phyloP scores from a whole-genome alignment of 2,888 invertebrate genomes.

The Schizotus pectinicornis region DNA sequence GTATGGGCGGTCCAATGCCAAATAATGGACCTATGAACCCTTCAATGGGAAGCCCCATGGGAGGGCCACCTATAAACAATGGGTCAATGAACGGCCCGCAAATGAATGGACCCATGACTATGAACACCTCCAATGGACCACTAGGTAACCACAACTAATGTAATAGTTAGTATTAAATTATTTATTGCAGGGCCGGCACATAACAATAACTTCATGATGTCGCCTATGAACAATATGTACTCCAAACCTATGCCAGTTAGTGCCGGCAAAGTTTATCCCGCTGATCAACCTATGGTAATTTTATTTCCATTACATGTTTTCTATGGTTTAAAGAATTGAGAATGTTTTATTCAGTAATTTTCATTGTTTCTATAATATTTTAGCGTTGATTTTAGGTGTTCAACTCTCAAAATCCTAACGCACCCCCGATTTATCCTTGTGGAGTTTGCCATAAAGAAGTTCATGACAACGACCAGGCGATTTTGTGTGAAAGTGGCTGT shows the following conservation, averaged over 20 bases:
- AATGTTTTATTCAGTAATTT: no score
- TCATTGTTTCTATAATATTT: conserved; percentile 9
- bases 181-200: conserved; percentile 57
- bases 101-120: conserved; percentile 45
- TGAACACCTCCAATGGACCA: conserved; percentile 46
- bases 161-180: not conserved
- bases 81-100: conserved; percentile 57
- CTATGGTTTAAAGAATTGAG: no score
- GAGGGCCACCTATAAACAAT: conserved; percentile 64
- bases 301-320: not conserved
- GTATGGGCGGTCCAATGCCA: conserved; percentile 69
- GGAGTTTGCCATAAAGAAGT: conserved; percentile 98
- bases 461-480: conserved; percentile 98
- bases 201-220: conserved; percentile 58
- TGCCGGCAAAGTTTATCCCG: conserved; percentile 92
- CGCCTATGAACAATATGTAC: conserved; percentile 64
- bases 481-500: conserved; percentile 96
- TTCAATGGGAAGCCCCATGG: conserved; percentile 56
- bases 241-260: conserved; percentile 92
- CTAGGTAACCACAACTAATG: conserved; percentile 29
- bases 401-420: conserved; percentile 97
- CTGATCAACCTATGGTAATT: conserved; percentile 88
- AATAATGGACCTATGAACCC: conserved; percentile 61
- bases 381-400: conserved; percentile 65
- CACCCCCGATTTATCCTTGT: conserved; percentile 97